phyloP scores from a whole-genome alignment of 2,888 invertebrate species.

The Ectobius pallidus region DNA sequence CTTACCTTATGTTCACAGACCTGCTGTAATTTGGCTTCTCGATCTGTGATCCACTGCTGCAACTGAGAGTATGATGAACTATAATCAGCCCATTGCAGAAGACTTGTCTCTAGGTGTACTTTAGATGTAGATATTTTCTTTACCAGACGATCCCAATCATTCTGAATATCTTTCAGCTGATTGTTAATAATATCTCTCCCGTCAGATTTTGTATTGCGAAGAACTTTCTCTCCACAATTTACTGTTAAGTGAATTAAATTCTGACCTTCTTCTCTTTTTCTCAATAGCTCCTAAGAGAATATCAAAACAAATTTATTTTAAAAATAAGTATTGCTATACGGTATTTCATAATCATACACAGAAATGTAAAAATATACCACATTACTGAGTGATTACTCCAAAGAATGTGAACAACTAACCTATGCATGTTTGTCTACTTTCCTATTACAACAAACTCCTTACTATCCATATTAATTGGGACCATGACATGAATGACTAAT shows the following conservation, averaged over 20 bases:
- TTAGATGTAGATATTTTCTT: conserved; percentile 92
- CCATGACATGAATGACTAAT: no score
- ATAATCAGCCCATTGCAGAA: conserved; percentile 95
- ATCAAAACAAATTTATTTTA: not conserved
- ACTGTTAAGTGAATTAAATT: conserved; percentile 85
- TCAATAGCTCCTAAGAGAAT: conserved; percentile 78
- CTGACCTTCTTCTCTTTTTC: conserved; percentile 85
- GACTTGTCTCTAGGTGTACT: conserved; percentile 86
- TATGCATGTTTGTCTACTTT: not conserved
- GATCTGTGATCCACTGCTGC: conserved; percentile 92
- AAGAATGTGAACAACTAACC: no score
- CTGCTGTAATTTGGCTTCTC: conserved; percentile 90
- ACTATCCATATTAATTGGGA: no score
- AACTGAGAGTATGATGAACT: conserved; percentile 91
- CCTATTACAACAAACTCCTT: no score
- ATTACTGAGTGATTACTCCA: no score
- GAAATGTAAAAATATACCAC: no score
- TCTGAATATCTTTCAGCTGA: conserved; percentile 87
- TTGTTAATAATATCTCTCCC: conserved; percentile 86
- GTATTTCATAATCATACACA: no score
- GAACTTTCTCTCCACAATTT: conserved; percentile 88
- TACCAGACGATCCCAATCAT: conserved; percentile 89
- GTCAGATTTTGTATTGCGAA: conserved; percentile 85
- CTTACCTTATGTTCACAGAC: conserved; percentile 79
- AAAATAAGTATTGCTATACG: not conserved